Percentiles rank a stretch among this genome's conserved stretches.
Evolutionary conservation across 2,113 vertebrate genomes (phyloP).

Genomic region (Serinus canaria): DNA sequence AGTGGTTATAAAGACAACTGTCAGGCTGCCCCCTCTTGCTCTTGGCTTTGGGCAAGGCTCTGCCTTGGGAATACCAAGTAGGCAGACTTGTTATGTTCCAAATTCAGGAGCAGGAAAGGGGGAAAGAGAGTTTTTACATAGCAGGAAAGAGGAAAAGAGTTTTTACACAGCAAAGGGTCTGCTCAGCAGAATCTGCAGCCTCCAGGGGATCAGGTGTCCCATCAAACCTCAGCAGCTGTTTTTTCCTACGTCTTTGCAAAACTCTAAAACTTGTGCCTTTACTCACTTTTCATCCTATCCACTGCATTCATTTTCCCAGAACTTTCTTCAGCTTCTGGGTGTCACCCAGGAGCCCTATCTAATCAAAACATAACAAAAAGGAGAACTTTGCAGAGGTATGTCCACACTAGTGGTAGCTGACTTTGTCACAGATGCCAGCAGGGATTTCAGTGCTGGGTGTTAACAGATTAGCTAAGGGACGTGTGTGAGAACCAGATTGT

Average conservation of each 20-base stretch:
- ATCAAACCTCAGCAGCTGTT: not conserved
- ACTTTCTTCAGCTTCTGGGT: not conserved
- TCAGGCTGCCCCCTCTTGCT: not conserved
- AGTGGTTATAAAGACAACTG: slow-evolving; percentile 12
- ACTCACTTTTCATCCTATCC: not conserved
- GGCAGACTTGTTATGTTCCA: slow-evolving; percentile 27
- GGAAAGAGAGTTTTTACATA: not conserved
- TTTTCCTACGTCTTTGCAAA: fast-evolving
- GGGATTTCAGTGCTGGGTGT: not conserved
- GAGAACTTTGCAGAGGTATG: not conserved
- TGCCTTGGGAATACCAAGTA: slow-evolving; percentile 40
- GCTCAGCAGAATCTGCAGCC: not conserved
- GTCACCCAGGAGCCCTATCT: not conserved
- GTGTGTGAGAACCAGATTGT: not conserved
- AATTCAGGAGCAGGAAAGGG: not conserved
- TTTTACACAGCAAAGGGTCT: not conserved
- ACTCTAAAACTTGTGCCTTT: not conserved
- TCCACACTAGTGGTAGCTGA: not conserved
- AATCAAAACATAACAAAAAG: not conserved
- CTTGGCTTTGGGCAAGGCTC: not conserved
- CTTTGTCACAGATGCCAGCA: not conserved
- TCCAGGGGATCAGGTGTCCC: not conserved
- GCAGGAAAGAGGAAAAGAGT: not conserved
- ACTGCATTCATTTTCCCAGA: not conserved
- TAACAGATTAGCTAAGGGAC: not conserved